A percentile compares a stretch with the other conserved stretches of the same genome.
Evolutionary conservation across 2,113 vertebrate species (phyloP).

Genomic region (Halichoerus grypus): DNA sequence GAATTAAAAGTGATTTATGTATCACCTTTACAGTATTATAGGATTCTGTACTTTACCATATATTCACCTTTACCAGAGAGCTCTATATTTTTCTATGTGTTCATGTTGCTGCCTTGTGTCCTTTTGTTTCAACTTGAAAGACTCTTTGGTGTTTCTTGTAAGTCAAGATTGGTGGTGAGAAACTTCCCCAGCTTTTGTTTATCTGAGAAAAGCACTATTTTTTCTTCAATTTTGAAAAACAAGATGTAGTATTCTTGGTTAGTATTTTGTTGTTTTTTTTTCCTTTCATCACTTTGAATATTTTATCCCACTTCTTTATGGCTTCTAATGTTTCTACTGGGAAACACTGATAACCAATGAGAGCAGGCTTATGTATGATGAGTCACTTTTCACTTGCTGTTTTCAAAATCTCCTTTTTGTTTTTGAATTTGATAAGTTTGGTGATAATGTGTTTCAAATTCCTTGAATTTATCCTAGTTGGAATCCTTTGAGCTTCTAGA

Average conservation of each 20-base stretch:
- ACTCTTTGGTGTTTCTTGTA: background rate
- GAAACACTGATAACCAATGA: background rate
- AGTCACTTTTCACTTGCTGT: background rate
- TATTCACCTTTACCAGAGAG: background rate
- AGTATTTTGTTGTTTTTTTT: background rate
- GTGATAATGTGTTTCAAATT: background rate
- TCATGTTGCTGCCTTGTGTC: background rate
- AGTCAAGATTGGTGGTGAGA: background rate
- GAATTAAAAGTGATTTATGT: background rate
- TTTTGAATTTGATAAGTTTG: background rate
- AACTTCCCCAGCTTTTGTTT: background rate
- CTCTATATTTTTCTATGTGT: background rate
- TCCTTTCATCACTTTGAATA: background rate
- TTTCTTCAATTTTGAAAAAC: background rate
- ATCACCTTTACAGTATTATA: background rate
- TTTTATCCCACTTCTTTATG: background rate
- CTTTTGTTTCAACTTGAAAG: background rate
- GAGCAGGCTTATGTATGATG: background rate
- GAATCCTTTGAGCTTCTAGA: background rate
- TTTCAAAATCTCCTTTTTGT: background rate
- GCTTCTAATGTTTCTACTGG: background rate
- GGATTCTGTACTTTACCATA: background rate
- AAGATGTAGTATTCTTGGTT: background rate
- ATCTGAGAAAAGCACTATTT: background rate
- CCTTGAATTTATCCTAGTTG: background rate